A percentile compares a stretch with the other conserved stretches of the same genome.
Evolutionary conservation across 2,888 invertebrate genomes (phyloP).

Genomic region (Mimas tiliae): DNA sequence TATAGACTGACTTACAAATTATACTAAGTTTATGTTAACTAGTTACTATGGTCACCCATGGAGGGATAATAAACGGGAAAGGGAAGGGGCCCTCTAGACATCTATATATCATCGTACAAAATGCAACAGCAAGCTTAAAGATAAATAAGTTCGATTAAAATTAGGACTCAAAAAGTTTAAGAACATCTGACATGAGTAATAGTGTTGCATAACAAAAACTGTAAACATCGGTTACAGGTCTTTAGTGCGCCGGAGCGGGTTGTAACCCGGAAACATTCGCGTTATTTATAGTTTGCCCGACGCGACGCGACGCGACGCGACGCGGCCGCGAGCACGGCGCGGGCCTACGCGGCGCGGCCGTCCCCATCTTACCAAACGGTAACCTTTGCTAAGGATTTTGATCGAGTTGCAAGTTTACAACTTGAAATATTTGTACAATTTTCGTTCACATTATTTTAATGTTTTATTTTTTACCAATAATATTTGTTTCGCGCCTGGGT

Average conservation of each 20-base stretch:
- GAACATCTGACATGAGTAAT: slow-evolving; percentile 29
- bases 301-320: slow-evolving; percentile 35
- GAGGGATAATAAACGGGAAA: no score
- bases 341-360: slow-evolving; percentile 25
- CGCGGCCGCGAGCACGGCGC: slow-evolving; percentile 37
- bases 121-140: no score
- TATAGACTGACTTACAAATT: no score
- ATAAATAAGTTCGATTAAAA: background rate
- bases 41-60: no score
- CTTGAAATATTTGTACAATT: background rate
- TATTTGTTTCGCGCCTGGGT: no score
- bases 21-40: no score
- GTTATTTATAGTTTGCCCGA: slow-evolving; percentile 63
- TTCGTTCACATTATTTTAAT: background rate
- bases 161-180: slow-evolving; percentile 1
- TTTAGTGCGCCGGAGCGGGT: slow-evolving; percentile 37
- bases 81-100: no score
- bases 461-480: no score
- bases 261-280: slow-evolving; percentile 56
- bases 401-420: background rate
- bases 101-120: no score
- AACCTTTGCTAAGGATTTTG: slow-evolving; percentile 48
- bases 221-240: slow-evolving; percentile 52
- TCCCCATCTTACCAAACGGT: slow-evolving; percentile 42
- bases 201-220: slow-evolving; percentile 56